These are phyloP conservation scores for Pseudopleuronectes americanus DNA, from an alignment of 2,797 vertebrate genomes.

Conservation along the genomic window DNA sequence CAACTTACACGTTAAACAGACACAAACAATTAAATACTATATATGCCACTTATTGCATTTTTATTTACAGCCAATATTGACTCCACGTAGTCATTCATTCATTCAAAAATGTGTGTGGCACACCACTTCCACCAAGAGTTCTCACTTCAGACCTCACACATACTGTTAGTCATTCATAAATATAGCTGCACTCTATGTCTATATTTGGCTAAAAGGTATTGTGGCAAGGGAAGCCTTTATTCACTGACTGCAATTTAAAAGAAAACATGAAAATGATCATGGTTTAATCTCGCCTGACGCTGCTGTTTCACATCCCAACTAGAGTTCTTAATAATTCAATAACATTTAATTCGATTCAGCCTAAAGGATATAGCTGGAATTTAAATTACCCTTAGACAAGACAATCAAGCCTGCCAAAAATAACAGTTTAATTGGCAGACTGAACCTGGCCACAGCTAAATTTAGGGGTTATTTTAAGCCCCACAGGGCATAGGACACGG, in stretches of 20 bases:
- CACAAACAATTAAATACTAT: background rate
- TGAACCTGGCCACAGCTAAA: conserved; percentile 67
- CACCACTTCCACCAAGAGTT: conserved; percentile 36
- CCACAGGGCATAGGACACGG: conserved; percentile 52
- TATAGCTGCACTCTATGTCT: conserved; percentile 18
- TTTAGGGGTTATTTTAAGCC: conserved; percentile 77
- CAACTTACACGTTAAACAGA: conserved; percentile 13
- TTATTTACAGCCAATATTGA: background rate
- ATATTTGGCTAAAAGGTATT: background rate
- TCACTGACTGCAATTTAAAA: background rate
- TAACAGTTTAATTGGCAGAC: conserved; percentile 72
- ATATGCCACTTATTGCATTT: background rate
- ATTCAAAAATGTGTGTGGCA: conserved; percentile 54
- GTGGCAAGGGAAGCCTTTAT: background rate
- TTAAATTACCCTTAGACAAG: conserved; percentile 48
- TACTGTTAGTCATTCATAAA: conserved; percentile 50
- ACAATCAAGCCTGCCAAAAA: conserved; percentile 68
- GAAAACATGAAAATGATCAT: background rate
- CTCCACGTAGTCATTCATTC: conserved; percentile 6
- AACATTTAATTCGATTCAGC: conserved; percentile 29
- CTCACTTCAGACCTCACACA: conserved; percentile 30
- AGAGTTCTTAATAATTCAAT: conserved; percentile 49
- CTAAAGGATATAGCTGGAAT: conserved; percentile 47
- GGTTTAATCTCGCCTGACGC: background rate
- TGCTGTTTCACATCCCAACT: conserved; percentile 23